Base-by-base conservation (phyloP, 2,797 vertebrate genomes). In the Sorex maritimensis region DNA sequence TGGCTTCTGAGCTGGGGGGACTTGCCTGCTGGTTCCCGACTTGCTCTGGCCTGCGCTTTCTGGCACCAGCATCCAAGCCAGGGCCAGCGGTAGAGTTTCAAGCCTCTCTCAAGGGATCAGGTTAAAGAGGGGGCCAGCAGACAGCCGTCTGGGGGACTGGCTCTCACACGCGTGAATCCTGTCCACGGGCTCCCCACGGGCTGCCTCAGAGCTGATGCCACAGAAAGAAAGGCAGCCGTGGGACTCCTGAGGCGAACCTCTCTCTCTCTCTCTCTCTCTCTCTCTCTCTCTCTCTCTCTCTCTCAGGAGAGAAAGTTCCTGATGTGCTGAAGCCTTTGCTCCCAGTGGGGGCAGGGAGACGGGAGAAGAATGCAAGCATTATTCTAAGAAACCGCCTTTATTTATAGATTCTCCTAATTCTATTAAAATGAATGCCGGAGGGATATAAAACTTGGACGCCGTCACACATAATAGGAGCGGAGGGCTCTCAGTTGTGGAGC, bases 401-500 rank as follows among this genome's bases (percentile, higher is more conserved):
- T 97, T 97, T 97, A 96, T 96, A 94, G 95, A 95, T 95, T 46
- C 63, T 94, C 15, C 41, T 95, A 96, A 96, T 97, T 95, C 96
- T 96, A 94, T 96, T 97, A 94, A 72, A 93, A 91, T 5, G 81
- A 96, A 86, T 21, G 83, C 97, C 1, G 0, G 83, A 79, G 97
- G 97, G 95, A 96, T 91, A 71, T 95, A 95, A 94, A 94, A 90
- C 86, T 96, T 94, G 92, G 96, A 95, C 92, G 91, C 81, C 86
- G 44, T 61, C 85, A 77, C 87, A 74, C 94, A 55, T 88, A 94
- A 93, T 61, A 97, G 95, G 91, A 91, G 85, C 86, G 84, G 90
- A 95, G 85, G 94, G 90, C 87, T 0, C 1, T 84, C 81, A 84
- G 87, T 2, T 34, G 34, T 34, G 34, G 34, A 77, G 79, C 92